Base-by-base conservation (phyloP, 2,113 vertebrate species). In the Pungitius pungitius region DNA sequence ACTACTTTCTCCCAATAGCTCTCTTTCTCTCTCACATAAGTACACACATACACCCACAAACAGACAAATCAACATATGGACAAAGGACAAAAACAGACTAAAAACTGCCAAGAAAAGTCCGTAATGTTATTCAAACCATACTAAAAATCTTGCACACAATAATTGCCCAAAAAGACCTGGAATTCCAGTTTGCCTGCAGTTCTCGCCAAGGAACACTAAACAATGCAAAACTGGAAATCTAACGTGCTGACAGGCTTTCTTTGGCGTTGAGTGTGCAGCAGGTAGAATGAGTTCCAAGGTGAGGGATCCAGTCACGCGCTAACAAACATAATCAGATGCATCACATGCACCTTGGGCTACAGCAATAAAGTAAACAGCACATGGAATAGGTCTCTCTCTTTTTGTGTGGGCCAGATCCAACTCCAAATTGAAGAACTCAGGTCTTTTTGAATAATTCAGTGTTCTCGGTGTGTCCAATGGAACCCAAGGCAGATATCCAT, bases 361-460 rank as follows among this genome's bases (percentile, higher is more conserved):
- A 55, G 24, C 22, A 67, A 69, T 64, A 82, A 88, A 82, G 14
- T 61, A 2, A 35, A 62, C 9, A 52, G 58, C 12, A 43, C 58
- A 37, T 27, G 55, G 39, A 52, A 55, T 30, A 24, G 61, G 18
- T 11, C 65, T 56, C 60, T 27, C n/a, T 43, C 33, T 35, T 6
- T 35, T 35, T 6, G 27, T 55, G 9, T 75, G 26, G 35, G 61
- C 68, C 61, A 56, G 43, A 42, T 84, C 85, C 69, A 80, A 40
- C 55, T 54, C 86, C 73, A 81, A 90, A 92, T 49, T 17, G 76
- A 86, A 85, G 30, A 72, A 77, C 87, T 88, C 85, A 86, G 87
- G 78, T 84, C 62, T 83, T 84, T 87, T 14, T 94, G 76, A 93
- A 93, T 93, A 92, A 94, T 93, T 94, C 84, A 93, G 90, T 40